Evolutionary conservation across 2,797 vertebrate genomes (phyloP).

Genomic region (Channa striata): DNA sequence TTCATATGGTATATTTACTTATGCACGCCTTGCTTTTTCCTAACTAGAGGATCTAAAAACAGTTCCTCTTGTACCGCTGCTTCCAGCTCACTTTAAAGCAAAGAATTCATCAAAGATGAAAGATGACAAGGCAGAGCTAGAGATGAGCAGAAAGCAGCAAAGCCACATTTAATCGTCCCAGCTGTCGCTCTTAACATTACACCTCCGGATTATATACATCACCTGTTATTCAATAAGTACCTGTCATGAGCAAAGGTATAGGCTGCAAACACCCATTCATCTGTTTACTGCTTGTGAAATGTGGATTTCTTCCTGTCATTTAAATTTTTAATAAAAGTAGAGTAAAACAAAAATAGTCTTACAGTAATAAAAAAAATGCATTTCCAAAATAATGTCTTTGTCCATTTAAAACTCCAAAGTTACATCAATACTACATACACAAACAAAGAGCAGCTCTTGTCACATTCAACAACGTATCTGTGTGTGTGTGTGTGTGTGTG

Average conservation of each 20-base stretch:
- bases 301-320: background rate
- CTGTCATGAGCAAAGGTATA: background rate
- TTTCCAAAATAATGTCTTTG: background rate
- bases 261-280: background rate
- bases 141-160: background rate
- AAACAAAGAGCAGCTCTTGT: background rate
- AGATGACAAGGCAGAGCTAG: background rate
- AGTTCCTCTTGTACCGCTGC: background rate
- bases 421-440: background rate
- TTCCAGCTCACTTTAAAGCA: background rate
- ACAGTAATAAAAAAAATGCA: background rate
- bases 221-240: background rate
- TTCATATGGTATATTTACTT: too few relatives aligned
- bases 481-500: background rate
- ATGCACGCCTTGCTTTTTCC: background rate
- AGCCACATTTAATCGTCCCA: background rate
- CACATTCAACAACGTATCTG: background rate
- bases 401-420: background rate
- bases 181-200: background rate
- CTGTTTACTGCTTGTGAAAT: background rate
- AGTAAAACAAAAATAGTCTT: background rate
- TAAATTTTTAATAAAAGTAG: background rate
- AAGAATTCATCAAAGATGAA: background rate
- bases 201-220: background rate
- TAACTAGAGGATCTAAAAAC: background rate